phyloP scores from a whole-genome alignment of 2,113 vertebrate species.

The Melozone crissalis region DNA sequence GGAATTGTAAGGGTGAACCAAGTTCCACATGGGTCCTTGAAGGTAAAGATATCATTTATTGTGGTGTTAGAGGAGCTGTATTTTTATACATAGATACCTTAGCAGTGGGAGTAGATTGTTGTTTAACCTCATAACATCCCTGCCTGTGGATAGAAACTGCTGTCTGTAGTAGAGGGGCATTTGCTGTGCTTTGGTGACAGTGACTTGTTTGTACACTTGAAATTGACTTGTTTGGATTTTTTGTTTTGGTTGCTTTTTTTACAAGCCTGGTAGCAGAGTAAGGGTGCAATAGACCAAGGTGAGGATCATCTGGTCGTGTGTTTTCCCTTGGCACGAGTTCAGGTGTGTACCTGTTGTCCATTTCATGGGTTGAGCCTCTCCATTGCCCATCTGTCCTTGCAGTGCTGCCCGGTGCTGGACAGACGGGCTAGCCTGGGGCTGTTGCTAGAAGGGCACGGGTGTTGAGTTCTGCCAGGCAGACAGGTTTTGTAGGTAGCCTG shows the following conservation, averaged over 20 bases:
- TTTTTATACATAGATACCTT: not conserved
- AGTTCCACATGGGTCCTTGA: not conserved
- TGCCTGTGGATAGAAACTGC: not conserved
- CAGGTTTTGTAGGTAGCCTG: conserved; percentile 42
- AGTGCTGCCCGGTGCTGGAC: not conserved
- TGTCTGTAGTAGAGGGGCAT: not conserved
- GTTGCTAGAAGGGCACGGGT: conserved; percentile 16
- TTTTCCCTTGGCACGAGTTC: not conserved
- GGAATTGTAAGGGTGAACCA: not conserved
- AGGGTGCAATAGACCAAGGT: not conserved
- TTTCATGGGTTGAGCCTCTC: not conserved
- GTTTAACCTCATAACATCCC: not conserved
- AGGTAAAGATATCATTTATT: conserved; percentile 2
- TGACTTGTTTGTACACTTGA: not conserved
- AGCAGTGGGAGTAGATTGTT: not conserved
- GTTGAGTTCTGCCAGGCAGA: conserved; percentile 38
- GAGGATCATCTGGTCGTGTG: not conserved
- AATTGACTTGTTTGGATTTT: not conserved
- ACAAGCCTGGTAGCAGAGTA: not conserved
- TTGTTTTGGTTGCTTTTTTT: not conserved
- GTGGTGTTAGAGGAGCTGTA: not conserved
- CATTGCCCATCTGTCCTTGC: not conserved
- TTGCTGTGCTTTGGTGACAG: not conserved
- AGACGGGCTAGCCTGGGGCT: conserved; percentile 46
- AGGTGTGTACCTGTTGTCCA: not conserved